Base-by-base conservation (phyloP, 2,888 invertebrate genomes). In the Mythimna loreyi region DNA sequence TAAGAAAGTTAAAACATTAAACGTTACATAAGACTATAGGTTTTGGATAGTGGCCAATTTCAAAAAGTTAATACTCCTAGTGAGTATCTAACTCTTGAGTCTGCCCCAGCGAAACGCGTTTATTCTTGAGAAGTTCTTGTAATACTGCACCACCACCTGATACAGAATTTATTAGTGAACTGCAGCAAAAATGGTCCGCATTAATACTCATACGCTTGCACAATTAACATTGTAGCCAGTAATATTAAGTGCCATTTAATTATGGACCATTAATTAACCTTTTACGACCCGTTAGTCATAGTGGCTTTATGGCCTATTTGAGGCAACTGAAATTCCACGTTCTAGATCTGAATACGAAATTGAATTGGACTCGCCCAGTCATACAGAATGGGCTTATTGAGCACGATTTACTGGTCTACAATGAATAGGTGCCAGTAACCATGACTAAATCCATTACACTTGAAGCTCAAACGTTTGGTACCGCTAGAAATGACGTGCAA, bases 291-390 rank as follows among this genome's bases (percentile, higher is more conserved):
- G 72, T 68, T 71, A 77, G 52, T 67, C 71, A 67, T 68, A 69
- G 66, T 66, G 58, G 70, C 57, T 80, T 78, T 72, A 75, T 70
- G 65, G 69, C 68, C 67, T 71, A 72, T 81, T 78, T 65, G 67
- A 73, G 62, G 72, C 60, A 76, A 82, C 68, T 75, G 66, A 80
- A n/a, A 86, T 83, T 85, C 78, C 81, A 80, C 77, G 78, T 68
- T 75, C 71, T 59, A 75, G 67, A 61, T 72, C 80, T 81, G 82
- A 82, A 89, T 86, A 84, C 67, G 70, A 85, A 88, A 89, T 87
- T 83, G 85, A 87, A 89, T 89, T 88, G 86, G 80, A 83, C 86
- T 82, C 82, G 81, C 69, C 76, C 74, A 84, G 75, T 84, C 73
- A 81, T 68, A 79, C 70, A 71, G 75, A 84, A 81, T 72, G 72